Percentiles rank a stretch among this genome's conserved stretches.
These are phyloP conservation scores for Drosophila orosa DNA, from an alignment of 1,140 invertebrate genomes.

Conservation along the genomic window DNA sequence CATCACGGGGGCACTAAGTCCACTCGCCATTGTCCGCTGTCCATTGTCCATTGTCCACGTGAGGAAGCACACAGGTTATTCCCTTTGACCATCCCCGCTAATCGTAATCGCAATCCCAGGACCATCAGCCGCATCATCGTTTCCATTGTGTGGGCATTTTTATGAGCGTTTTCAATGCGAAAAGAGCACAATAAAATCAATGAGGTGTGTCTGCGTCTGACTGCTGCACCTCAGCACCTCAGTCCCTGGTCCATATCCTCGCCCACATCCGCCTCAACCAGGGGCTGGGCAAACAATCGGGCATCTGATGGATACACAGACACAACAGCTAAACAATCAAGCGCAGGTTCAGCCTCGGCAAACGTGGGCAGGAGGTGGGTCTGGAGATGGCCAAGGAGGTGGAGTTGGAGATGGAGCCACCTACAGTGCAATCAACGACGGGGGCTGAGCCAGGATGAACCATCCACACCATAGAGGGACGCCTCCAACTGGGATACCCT, in stretches of 20 bases:
- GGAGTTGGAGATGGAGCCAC: slow-evolving; percentile 46
- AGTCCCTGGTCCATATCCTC: slow-evolving; percentile 5
- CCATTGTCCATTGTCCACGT: slow-evolving; percentile 48
- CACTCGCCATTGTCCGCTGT: slow-evolving; percentile 38
- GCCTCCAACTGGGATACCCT: slow-evolving; percentile 24
- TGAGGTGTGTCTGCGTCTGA: slow-evolving; percentile 70
- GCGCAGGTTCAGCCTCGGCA: slow-evolving; percentile 52
- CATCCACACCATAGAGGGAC: slow-evolving; percentile 2
- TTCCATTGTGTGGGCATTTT: slow-evolving; percentile 82
- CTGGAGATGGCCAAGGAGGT: slow-evolving; percentile 2
- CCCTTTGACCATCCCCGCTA: slow-evolving; percentile 8
- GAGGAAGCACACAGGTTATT: slow-evolving; percentile 40
- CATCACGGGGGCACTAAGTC: slow-evolving; percentile 7
- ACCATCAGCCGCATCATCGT: slow-evolving; percentile 74
- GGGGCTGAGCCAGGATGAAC: slow-evolving; percentile 30
- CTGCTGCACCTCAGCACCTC: slow-evolving; percentile 62
- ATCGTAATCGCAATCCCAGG: slow-evolving; percentile 27
- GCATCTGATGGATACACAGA: slow-evolving; percentile 63
- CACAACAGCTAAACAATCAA: slow-evolving; percentile 78
- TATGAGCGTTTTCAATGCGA: slow-evolving; percentile 79
- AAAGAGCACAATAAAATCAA: slow-evolving; percentile 83
- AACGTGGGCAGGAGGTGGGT: background rate
- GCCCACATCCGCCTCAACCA: slow-evolving; percentile 23
- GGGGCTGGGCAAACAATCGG: slow-evolving; percentile 69
- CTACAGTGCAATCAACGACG: slow-evolving; percentile 70